phyloP scores from a whole-genome alignment of 2,797 vertebrate species.

The Brachyalestes nurse region DNA sequence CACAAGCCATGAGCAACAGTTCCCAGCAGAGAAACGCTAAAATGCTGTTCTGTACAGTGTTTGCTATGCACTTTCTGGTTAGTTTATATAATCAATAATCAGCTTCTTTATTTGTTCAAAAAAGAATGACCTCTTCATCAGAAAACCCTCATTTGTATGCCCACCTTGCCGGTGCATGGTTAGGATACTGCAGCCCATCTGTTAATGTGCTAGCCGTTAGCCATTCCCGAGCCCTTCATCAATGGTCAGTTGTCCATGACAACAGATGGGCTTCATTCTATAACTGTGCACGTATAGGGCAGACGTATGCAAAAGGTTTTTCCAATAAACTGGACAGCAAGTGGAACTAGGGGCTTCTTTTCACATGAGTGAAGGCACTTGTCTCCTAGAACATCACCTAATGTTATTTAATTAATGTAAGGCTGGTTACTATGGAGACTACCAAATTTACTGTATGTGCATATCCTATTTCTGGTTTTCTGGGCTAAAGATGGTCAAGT shows the following conservation, averaged over 20 bases:
- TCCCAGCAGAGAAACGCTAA: not conserved
- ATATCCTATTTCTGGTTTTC: not conserved
- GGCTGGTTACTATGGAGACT: slow-evolving; percentile 42
- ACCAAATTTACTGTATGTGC: not conserved
- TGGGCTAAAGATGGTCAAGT: too few relatives aligned
- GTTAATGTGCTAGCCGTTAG: not conserved
- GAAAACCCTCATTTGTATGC: not conserved
- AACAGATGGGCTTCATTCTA: not conserved
- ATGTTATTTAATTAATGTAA: not conserved
- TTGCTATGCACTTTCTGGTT: too few relatives aligned
- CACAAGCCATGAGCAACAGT: not conserved
- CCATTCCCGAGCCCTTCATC: not conserved
- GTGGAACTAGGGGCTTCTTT: too few relatives aligned
- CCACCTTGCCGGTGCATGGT: not conserved
- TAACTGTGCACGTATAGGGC: not conserved
- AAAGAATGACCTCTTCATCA: not conserved
- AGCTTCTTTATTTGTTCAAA: not conserved
- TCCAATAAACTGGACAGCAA: not conserved
- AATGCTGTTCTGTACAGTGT: not conserved
- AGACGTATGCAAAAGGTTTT: not conserved
- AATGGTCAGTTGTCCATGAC: not conserved
- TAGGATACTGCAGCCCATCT: not conserved
- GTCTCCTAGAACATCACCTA: not conserved
- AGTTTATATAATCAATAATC: too few relatives aligned
- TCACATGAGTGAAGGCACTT: not conserved